Evolutionary conservation across 2,113 vertebrate species (phyloP).

Genomic region (Zosterops pallidus): DNA sequence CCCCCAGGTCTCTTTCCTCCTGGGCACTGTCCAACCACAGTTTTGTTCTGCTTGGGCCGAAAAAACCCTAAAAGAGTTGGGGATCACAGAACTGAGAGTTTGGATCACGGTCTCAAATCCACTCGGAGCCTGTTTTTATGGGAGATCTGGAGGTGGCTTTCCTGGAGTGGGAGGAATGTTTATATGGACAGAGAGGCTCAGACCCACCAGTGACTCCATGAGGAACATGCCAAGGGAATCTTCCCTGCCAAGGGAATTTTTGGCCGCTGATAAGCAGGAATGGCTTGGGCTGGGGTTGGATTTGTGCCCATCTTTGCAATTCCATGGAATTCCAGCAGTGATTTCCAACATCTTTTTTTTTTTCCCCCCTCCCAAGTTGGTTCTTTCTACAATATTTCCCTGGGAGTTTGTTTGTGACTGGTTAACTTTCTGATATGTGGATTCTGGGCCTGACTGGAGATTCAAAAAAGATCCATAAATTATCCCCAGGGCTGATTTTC

Average conservation of each 20-base stretch:
- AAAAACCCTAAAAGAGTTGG: background rate
- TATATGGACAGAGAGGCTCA: background rate
- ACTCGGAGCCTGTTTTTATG: background rate
- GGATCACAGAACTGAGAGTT: background rate
- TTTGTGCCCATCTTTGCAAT: background rate
- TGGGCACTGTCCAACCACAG: too few species aligned
- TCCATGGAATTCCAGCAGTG: background rate
- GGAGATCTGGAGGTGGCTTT: background rate
- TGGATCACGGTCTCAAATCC: accelerated
- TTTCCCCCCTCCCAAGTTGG: background rate
- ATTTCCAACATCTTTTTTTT: background rate
- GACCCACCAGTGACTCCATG: background rate
- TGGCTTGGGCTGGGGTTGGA: accelerated
- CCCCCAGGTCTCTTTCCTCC: too few species aligned
- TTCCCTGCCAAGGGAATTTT: background rate
- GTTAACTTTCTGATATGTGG: background rate
- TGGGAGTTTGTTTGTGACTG: background rate
- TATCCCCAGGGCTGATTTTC: background rate
- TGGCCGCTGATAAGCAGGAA: background rate
- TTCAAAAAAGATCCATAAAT: background rate
- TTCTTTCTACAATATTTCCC: background rate
- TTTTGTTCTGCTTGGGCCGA: background rate
- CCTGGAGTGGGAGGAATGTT: background rate
- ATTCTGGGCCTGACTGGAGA: background rate
- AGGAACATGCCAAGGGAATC: background rate